A percentile compares a stretch with the other conserved stretches of the same genome.
Conservation (phyloP, 2,888 invertebrate genomes). For the Acrobeloides nanus region DNA sequence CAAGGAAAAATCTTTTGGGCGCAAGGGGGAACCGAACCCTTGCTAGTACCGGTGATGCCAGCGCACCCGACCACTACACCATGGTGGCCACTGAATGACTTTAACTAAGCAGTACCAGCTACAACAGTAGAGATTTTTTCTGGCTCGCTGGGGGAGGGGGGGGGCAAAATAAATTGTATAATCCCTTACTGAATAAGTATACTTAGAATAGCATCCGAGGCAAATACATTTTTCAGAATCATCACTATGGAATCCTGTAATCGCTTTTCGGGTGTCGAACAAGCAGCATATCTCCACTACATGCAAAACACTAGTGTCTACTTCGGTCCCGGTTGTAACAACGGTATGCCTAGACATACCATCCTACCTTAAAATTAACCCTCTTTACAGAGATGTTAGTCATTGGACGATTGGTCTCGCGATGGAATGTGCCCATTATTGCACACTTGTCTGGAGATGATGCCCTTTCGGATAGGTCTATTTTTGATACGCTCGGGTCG, state of each 20-base stretch:
- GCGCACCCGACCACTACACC: too few relatives aligned
- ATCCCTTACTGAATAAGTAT: neutral
- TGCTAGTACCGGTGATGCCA: too few relatives aligned
- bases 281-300: constrained; percentile 50
- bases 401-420: constrained; percentile 48
- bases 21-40: too few relatives aligned
- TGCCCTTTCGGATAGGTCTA: constrained; percentile 36
- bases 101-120: too few relatives aligned
- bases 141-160: too few relatives aligned
- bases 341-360: constrained; percentile 26
- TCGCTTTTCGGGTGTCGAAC: constrained; percentile 46
- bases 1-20: too few relatives aligned
- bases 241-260: constrained; percentile 49
- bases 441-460: constrained; percentile 53
- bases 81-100: too few relatives aligned
- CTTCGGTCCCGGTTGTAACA: constrained; percentile 52
- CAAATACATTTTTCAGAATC: constrained; percentile 25
- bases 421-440: constrained; percentile 52
- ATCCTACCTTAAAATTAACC: neutral
- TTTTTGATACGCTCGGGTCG: constrained; percentile 49
- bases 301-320: constrained; percentile 48
- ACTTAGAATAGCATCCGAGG: neutral
- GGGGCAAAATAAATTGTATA: neutral
- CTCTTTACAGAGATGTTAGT: constrained; percentile 46
- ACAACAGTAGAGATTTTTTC: too few relatives aligned